Conservation (phyloP, 2,888 invertebrate genomes). For the Rugalucina vietnamica region DNA sequence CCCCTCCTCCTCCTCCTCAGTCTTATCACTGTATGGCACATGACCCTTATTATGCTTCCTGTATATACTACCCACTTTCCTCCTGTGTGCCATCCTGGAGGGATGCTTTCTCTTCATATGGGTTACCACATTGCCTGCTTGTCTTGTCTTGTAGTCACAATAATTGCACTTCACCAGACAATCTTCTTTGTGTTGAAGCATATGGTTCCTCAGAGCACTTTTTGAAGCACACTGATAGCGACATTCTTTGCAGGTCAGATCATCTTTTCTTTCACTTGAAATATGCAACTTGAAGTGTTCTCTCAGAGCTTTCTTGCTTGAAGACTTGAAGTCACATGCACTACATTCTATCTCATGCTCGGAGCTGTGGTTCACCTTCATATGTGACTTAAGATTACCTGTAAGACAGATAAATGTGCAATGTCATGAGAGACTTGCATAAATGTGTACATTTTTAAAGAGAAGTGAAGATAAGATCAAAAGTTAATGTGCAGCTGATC, state of each 20-base stretch:
- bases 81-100: neutral
- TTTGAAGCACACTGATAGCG: constrained; percentile 75
- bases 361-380: constrained; percentile 80
- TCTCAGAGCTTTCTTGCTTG: constrained; percentile 77
- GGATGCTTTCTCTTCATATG: constrained; percentile 80
- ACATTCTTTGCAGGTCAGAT: constrained; percentile 73
- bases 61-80: neutral
- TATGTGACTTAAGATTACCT: constrained; percentile 83
- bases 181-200: constrained; percentile 75
- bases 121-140: constrained; percentile 76
- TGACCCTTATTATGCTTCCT: constrained; percentile 15
- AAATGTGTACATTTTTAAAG: no score
- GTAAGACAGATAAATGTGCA: constrained; percentile 29
- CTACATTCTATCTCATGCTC: constrained; percentile 77
- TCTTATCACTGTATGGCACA: neutral
- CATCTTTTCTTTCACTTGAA: constrained; percentile 56
- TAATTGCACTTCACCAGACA: constrained; percentile 75
- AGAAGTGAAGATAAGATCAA: no score
- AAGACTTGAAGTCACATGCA: constrained; percentile 79
- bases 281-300: constrained; percentile 81
- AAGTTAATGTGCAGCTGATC: no score
- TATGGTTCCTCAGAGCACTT: constrained; percentile 75
- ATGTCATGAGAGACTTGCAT: no score
- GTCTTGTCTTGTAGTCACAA: constrained; percentile 78
- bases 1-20: constrained; percentile 24